These are phyloP conservation scores for Pegoplata infirma DNA, from an alignment of 2,888 invertebrate species.

Conservation along the genomic window DNA sequence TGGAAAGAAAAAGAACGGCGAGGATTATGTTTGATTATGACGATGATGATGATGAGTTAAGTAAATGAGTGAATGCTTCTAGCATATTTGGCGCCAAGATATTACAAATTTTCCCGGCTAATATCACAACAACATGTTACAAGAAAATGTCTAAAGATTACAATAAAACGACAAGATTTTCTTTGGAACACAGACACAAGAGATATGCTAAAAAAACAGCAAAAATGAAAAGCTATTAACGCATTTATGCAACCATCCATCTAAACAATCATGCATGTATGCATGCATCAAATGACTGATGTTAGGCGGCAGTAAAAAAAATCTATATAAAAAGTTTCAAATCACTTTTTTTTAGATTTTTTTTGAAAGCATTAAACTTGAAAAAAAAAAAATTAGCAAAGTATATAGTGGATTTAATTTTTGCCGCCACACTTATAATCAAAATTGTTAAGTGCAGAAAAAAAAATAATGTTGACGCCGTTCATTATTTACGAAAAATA, in stretches of 20 bases:
- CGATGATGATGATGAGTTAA: conserved; percentile 31
- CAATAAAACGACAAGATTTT: conserved; percentile 69
- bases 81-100: conserved; percentile 64
- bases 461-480: conserved; percentile 55
- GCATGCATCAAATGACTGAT: conserved; percentile 34
- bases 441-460: conserved; percentile 10
- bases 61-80: conserved; percentile 51
- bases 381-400: conserved; percentile 26
- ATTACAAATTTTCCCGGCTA: conserved; percentile 47
- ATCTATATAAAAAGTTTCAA: conserved; percentile 2
- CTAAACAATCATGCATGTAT: conserved; percentile 34
- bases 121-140: conserved; percentile 28
- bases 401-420: conserved; percentile 14
- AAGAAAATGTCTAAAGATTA: conserved; percentile 43
- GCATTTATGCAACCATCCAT: conserved; percentile 48
- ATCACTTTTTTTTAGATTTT: conserved; percentile 10
- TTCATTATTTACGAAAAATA: conserved; percentile 56
- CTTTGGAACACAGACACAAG: conserved; percentile 44
- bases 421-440: conserved; percentile 43
- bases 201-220: conserved; percentile 10
- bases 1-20: too few species aligned
- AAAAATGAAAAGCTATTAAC: conserved; percentile 42
- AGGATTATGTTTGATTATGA: conserved; percentile 9
- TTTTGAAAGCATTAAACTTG: conserved; percentile 46
- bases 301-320: conserved; percentile 1